Evolutionary conservation across 1,140 invertebrate genomes (phyloP).

Genomic region (Neodiprion lecontei): DNA sequence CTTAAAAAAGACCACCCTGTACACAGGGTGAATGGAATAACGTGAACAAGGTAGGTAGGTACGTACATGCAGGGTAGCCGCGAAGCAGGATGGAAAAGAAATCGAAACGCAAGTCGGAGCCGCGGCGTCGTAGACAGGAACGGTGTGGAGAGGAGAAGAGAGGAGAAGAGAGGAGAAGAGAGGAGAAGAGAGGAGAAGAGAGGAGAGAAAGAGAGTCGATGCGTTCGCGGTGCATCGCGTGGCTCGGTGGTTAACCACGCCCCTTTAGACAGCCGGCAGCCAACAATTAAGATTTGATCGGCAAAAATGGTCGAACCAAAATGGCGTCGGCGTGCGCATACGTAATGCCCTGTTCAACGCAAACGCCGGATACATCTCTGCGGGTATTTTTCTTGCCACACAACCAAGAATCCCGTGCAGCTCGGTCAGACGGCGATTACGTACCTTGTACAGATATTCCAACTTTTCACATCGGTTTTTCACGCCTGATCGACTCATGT

Average conservation of each 20-base stretch:
- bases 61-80: too few relatives aligned
- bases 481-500: too few relatives aligned
- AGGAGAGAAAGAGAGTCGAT: constrained; percentile 48
- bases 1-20: too few relatives aligned
- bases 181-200: constrained; percentile 23
- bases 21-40: too few relatives aligned
- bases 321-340: constrained; percentile 60
- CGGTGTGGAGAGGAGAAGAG: constrained; percentile 17
- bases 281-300: constrained; percentile 66
- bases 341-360: constrained; percentile 46
- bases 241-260: constrained; percentile 54
- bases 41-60: too few relatives aligned
- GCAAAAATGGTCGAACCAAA: constrained; percentile 64
- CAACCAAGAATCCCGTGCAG: too few relatives aligned
- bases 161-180: constrained; percentile 23
- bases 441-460: too few relatives aligned
- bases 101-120: constrained; percentile 12
- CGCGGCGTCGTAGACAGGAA: constrained; percentile 16
- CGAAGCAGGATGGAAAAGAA: constrained; percentile 23
- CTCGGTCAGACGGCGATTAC: too few relatives aligned
- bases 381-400: background rate
- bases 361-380: too few relatives aligned
- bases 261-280: constrained; percentile 63
- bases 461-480: too few relatives aligned
- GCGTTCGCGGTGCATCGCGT: constrained; percentile 56